Base-by-base conservation (phyloP, 92 coral and sea anemone genomes). In the Micromussa lordhowensis region DNA sequence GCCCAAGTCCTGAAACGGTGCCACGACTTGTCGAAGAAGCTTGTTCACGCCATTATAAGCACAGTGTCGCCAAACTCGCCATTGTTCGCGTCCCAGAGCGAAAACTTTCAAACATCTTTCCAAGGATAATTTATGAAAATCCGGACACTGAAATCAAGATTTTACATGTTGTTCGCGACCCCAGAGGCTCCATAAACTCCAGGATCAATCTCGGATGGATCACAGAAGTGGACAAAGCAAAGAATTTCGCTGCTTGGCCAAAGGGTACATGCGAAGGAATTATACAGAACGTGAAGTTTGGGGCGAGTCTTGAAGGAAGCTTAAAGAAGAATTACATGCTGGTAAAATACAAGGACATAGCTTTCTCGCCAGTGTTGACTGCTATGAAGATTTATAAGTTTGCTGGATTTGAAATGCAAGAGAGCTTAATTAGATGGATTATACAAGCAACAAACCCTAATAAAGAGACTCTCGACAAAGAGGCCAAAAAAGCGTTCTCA, bases 141-240 rank as follows among this genome's bases (percentile, higher is more conserved):
- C 80, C 91, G 22, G 87, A 82, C 61, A 91, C 93, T 8, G 85
- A 82, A 6, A 51, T 91, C 63, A 88, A 88, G 11, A 26, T 91
- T 31, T 66, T 91, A 24, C 93, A 91, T 57, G 90, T 91, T 44
- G 93, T 91, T 64, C 93, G 93, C 36, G 93, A 91, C 31, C 93
- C 93, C 24, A 63, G 93, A 19, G 93, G 91, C 21, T 87, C 86
- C 44, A 69, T 87, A n/a, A 91, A 91, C 73, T 91, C 94, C 38
- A 89, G 94, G 63, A 72, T 91, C 3, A 83, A 88, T 1, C 81
- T 79, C 0, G 53, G 22, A 6, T 91, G 90, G 83, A 77, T 91
- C n/a, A 66, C 24, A 3, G 74, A 66, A 28, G 85, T 87, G 49
- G 78, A 84, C 36, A 79, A 78, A 32, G 70, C 76, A 7, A 64